Base-by-base conservation (phyloP, 2,888 invertebrate species). In the Drosophila parthenogenetica region DNA sequence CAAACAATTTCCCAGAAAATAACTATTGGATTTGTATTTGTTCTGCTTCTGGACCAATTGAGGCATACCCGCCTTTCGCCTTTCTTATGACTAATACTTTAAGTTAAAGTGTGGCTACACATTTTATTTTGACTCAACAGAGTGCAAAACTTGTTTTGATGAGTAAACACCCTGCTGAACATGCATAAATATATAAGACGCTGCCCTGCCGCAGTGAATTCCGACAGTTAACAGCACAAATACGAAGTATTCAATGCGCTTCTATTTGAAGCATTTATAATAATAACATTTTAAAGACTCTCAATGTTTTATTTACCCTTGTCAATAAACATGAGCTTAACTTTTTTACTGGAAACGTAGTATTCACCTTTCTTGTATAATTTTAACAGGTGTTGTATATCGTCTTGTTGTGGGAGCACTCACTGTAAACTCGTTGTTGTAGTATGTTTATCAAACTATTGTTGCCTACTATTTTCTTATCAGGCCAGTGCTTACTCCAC, bases 81-180 rank as follows among this genome's bases (percentile, higher is more conserved):
- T 48, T 55, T 59, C 13, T 5, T 58, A 16, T 16, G 40, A 63
- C 48, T 77, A 63, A 67, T 64, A 61, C 25, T 68, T 35, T 29
- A 55, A 53, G 35, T 54, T 61, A 0, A 29, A 55, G 43, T 63
- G 51, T 29, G 58, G 61, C 59, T 76, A 54, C 74, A 78, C 65
- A 73, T 74, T 62, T 62, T 73, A 57, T 40, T 51, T 73, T 60
- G 61, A 72, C 68, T 77, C 73, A 73, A 77, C 60, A 64, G 49
- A 35, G 55, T 42, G 45, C 62, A 69, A 78, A 77, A 76, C 76
- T 69, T 69, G 76, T 76, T 76, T 73, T 62, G 62, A 53, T 60
- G 59, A 43, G 63, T 54, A 51, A 37, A 42, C 43, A 49, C 45
- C 11, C 13, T 45, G 7, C n/a, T 13, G 37, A 7, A 57, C 29